Base-by-base conservation (phyloP, 2,797 vertebrate genomes). In the Podargus strigoides region DNA sequence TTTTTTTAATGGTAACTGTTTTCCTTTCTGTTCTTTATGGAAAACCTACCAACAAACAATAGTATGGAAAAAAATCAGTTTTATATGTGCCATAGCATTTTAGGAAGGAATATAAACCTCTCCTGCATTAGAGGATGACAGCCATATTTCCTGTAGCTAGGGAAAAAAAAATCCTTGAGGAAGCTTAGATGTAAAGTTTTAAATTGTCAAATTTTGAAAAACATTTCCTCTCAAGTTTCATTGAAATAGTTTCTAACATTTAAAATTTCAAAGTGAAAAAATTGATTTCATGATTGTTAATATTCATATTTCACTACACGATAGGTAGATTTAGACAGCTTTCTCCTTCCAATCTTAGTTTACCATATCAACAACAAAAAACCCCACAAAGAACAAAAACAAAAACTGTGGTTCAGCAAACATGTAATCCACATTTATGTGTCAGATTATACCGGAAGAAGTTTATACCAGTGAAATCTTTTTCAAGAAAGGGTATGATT, bases 271-370 rank as follows among this genome's bases (percentile, higher is more conserved):
- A 79, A 63, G 4, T 16, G 3, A 46, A 81, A 86, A 74, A 9
- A 16, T 1, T 8, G 0, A 16, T 37, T 47, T 44, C 9, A n/a
- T 41, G 3, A 50, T 18, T 68, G 3, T 4, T 46, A 83, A 59
- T 59, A 60, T 62, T 77, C 53, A 44, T 12, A 50, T 76, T 82
- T 62, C 12, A 55, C 16, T 53, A 58, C 8, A 9, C 1, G 70
- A 4, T 9, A 47, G 5, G 63, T 78, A 69, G 15, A 47, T 72
- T 66, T 59, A 62, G 10, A 14, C 8, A 66, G 39, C 1, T 60
- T 58, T 64, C 34, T 34, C 5, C 2, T 72, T 72, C 18, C 36
- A 27, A 12, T n/a, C 14, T 59, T 70, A 68, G 9, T 73, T 69
- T 46, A 24, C 4, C 7, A 4, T 47, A 60, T 32, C 0, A 16